Evolutionary conservation across 1,140 invertebrate genomes (phyloP).

Genomic region (Sminthurinus signatus): DNA sequence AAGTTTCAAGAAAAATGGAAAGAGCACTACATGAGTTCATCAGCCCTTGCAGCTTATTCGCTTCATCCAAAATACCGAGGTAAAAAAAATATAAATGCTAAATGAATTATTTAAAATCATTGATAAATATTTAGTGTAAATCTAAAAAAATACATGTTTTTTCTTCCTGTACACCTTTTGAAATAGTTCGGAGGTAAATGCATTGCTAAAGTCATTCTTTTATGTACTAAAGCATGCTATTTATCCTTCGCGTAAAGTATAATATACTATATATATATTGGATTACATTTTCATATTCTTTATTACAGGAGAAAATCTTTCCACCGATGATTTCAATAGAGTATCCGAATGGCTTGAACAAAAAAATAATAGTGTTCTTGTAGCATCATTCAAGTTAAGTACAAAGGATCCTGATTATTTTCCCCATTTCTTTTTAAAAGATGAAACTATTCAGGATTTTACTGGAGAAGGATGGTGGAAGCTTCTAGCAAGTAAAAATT

Average conservation of each 20-base stretch:
- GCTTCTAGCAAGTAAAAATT: background rate
- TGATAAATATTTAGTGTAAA: background rate
- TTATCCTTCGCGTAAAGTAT: too few species aligned
- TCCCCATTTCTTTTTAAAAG: background rate
- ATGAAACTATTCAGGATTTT: background rate
- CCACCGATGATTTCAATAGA: background rate
- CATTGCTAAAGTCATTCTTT: too few species aligned
- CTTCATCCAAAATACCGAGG: slow-evolving; percentile 19
- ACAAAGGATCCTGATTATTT: background rate
- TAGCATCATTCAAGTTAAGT: background rate
- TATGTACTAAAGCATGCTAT: too few species aligned
- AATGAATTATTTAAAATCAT: background rate
- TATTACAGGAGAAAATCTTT: slow-evolving; percentile 7
- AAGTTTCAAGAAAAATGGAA: slow-evolving; percentile 14
- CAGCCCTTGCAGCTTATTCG: slow-evolving; percentile 10
- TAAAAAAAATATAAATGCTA: background rate
- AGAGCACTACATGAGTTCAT: background rate
- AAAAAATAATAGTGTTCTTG: background rate
- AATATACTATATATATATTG: background rate
- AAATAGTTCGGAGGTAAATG: too few species aligned
- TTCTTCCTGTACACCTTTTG: too few species aligned
- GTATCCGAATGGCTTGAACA: background rate
- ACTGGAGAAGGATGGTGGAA: background rate
- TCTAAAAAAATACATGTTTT: too few species aligned
- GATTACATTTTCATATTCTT: background rate